Conservation (phyloP, 2,113 vertebrate species). For the Miniopterus natalensis region DNA sequence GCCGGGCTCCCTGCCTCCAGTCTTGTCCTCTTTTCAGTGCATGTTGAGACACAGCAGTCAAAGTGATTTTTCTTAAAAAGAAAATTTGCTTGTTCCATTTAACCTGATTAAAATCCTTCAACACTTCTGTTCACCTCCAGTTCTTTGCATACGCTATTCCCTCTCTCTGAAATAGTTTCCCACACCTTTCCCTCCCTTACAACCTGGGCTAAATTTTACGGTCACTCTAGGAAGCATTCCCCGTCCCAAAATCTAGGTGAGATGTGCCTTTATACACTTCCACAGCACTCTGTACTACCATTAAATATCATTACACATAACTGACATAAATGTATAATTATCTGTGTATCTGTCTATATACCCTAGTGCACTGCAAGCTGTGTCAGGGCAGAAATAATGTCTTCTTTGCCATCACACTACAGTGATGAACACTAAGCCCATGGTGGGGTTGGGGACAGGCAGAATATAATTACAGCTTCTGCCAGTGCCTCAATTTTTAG, state of each 20-base stretch:
- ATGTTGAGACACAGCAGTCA: neutral
- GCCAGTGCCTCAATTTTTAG: neutral
- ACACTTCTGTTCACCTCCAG: neutral
- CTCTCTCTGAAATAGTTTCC: slow-evolving; percentile 9
- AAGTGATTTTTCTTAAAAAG: slow-evolving; percentile 42
- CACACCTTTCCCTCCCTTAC: neutral
- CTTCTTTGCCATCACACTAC: neutral
- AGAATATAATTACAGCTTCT: slow-evolving; percentile 16
- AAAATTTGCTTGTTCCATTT: neutral
- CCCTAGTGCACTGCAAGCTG: neutral
- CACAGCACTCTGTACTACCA: neutral
- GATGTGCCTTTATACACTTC: neutral
- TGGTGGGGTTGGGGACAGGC: neutral
- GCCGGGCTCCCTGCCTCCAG: neutral
- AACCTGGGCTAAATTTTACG: neutral
- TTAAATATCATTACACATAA: neutral
- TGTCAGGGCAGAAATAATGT: neutral
- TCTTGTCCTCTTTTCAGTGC: neutral
- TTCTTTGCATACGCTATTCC: neutral
- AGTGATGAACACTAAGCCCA: neutral
- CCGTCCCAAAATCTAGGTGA: neutral
- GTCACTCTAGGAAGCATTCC: neutral
- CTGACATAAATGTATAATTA: neutral
- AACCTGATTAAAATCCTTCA: slow-evolving; percentile 18
- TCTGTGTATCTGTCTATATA: neutral